Evolutionary conservation across 2,888 invertebrate species (phyloP).

Genomic region (Heliconius cydno): DNA sequence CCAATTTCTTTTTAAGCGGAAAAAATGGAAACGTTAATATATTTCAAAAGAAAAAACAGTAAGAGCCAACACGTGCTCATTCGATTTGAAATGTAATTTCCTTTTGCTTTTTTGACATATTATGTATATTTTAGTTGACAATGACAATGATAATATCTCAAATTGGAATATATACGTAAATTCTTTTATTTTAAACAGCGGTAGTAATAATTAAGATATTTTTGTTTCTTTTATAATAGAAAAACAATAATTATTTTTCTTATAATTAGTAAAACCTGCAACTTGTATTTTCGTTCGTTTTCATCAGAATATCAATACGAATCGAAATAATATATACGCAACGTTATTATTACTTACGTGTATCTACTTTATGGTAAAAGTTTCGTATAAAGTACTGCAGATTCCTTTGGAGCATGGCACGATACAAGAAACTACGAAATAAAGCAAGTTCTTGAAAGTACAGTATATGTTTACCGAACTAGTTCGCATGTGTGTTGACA

Average conservation of each 20-base stretch:
- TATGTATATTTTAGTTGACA: conserved; percentile 24
- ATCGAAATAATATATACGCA: conserved; percentile 24
- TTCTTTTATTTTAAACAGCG: too few relatives aligned
- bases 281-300: background rate
- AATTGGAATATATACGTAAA: background rate
- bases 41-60: conserved; percentile 43
- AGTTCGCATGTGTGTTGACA: conserved; percentile 71
- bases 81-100: conserved; percentile 33
- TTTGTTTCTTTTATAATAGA: too few relatives aligned
- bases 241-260: background rate
- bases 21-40: conserved; percentile 45
- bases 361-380: conserved; percentile 57
- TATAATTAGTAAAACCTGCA: background rate
- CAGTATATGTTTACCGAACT: conserved; percentile 61
- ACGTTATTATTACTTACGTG: conserved; percentile 45
- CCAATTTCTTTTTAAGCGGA: conserved; percentile 26
- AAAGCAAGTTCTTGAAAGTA: conserved; percentile 64
- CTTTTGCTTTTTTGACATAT: conserved; percentile 32
- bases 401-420: conserved; percentile 58
- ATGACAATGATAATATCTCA: conserved; percentile 12
- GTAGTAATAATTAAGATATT: too few relatives aligned
- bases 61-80: conserved; percentile 27
- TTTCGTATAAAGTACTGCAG: conserved; percentile 59
- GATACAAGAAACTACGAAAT: conserved; percentile 61
- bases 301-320: background rate